Evolutionary conservation across 2,797 vertebrate genomes (phyloP).

Genomic region (Chiroxiphia lanceolata): DNA sequence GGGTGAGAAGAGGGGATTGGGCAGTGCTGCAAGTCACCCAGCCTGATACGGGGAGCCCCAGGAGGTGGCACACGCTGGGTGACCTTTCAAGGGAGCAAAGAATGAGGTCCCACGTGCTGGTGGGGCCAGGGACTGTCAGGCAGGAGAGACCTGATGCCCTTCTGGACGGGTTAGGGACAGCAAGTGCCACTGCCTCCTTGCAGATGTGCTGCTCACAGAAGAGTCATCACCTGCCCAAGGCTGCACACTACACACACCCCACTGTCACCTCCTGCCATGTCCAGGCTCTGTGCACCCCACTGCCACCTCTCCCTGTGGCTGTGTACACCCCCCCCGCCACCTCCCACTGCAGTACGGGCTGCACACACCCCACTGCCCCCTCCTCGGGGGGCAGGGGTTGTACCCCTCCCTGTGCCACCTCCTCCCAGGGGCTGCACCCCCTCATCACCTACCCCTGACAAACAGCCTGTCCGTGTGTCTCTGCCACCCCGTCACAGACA

Average conservation of each 20-base stretch:
- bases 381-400: neutral
- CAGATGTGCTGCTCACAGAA: neutral
- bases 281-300: neutral
- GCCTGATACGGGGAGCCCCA: fast-evolving
- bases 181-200: neutral
- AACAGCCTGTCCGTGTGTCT: fast-evolving
- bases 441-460: fast-evolving
- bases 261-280: fast-evolving
- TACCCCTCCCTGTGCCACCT: neutral
- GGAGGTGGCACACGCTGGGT: neutral
- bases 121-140: neutral
- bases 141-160: fast-evolving
- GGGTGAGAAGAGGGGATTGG: neutral
- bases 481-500: neutral
- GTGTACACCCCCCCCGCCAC: neutral
- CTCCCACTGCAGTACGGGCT: neutral
- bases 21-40: neutral
- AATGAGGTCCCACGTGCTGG: fast-evolving
- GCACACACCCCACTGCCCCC: neutral
- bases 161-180: neutral
- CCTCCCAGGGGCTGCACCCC: fast-evolving
- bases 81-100: neutral
- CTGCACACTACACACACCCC: fast-evolving
- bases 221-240: neutral
- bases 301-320: neutral